These are phyloP conservation scores for Ptycholaimellus sp. DNA, from an alignment of 2,888 invertebrate species.

Conservation along the genomic window DNA sequence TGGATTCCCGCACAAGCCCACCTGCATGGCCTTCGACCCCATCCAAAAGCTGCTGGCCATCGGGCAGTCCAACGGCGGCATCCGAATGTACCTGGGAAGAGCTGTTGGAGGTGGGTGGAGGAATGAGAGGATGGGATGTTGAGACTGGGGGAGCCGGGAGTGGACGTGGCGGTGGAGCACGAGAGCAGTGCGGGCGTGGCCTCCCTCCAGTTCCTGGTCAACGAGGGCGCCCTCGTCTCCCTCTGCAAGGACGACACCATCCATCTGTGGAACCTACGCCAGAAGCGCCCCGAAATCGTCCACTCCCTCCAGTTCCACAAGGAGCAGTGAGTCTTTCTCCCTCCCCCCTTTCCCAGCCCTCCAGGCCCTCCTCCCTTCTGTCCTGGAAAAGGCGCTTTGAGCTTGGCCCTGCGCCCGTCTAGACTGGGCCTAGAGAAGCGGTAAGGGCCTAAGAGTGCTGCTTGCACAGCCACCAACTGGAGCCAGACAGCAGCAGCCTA, in stretches of 20 bases:
- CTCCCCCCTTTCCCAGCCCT: too few species aligned
- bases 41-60: slow-evolving; percentile 85
- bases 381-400: too few species aligned
- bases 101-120: slow-evolving; percentile 1
- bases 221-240: slow-evolving; percentile 85
- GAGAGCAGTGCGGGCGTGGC: slow-evolving; percentile 43
- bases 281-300: slow-evolving; percentile 61
- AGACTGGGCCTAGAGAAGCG: too few species aligned
- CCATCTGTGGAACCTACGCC: slow-evolving; percentile 84
- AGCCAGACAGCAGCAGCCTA: too few species aligned
- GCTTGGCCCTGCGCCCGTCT: too few species aligned
- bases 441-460: too few species aligned
- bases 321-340: slow-evolving; percentile 30
- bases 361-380: slow-evolving; percentile 31
- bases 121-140: slow-evolving; percentile 2
- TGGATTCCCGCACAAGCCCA: slow-evolving; percentile 93
- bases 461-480: too few species aligned
- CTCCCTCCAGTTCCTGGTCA: slow-evolving; percentile 74
- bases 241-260: slow-evolving; percentile 83
- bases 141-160: slow-evolving; percentile 84
- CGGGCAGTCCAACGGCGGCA: slow-evolving; percentile 76
- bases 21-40: slow-evolving; percentile 88
- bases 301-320: slow-evolving; percentile 81
- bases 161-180: slow-evolving; percentile 77
- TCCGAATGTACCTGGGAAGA: slow-evolving; percentile 54